Evolutionary conservation across 2,797 vertebrate genomes (phyloP).

Genomic region (Clamator glandarius): DNA sequence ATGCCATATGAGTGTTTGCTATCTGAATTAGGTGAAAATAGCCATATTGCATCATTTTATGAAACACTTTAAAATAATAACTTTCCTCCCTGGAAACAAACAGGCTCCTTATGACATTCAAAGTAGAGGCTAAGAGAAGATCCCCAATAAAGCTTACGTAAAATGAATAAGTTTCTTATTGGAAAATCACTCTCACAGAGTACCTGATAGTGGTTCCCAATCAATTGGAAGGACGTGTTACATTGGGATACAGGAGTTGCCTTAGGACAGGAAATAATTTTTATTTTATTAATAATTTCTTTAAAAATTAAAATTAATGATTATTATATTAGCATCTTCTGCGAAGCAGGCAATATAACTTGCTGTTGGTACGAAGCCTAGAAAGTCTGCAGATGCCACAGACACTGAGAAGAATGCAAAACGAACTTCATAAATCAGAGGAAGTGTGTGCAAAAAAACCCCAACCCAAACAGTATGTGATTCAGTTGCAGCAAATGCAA

Average conservation of each 20-base stretch:
- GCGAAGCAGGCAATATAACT: neutral
- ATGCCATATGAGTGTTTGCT: neutral
- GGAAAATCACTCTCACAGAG: neutral
- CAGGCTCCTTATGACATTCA: neutral
- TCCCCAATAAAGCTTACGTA: neutral
- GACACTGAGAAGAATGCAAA: neutral
- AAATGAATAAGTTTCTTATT: neutral
- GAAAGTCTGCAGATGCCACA: neutral
- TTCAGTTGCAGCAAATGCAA: neutral
- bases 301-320: neutral
- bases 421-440: neutral
- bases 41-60: neutral
- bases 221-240: neutral
- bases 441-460: neutral
- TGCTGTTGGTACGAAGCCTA: neutral
- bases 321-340: neutral
- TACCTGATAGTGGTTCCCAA: neutral
- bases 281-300: neutral
- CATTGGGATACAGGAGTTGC: neutral
- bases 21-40: neutral
- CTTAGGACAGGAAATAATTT: neutral
- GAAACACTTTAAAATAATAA: neutral
- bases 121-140: neutral
- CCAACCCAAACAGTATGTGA: neutral
- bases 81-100: neutral